phyloP scores from a whole-genome alignment of 2,797 vertebrate species.

The Tokudaia muenninki region DNA sequence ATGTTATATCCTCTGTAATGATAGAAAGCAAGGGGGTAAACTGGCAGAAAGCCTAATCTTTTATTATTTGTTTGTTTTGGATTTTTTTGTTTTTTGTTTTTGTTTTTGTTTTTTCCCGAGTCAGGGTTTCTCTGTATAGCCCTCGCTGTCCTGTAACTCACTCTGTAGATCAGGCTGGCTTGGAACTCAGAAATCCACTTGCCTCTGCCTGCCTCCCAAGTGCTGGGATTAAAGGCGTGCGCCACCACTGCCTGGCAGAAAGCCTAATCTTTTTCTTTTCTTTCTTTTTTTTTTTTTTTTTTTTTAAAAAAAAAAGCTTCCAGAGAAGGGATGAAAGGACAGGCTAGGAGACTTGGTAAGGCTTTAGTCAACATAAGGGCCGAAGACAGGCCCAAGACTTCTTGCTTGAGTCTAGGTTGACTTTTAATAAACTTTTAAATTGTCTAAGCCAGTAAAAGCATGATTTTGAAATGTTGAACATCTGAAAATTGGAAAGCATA shows the following conservation, averaged over 20 bases:
- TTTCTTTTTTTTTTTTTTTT: too few relatives aligned
- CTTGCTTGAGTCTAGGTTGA: not conserved
- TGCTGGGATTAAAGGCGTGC: too few relatives aligned
- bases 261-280: not conserved
- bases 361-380: not conserved
- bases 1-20: not conserved
- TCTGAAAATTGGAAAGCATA: not conserved
- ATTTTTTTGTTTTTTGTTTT: too few relatives aligned
- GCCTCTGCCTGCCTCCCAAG: too few relatives aligned
- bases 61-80: too few relatives aligned
- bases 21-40: not conserved
- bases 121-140: too few relatives aligned
- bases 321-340: not conserved
- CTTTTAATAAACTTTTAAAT: not conserved
- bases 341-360: not conserved
- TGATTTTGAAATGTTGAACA: not conserved
- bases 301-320: not conserved
- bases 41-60: not conserved
- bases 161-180: too few relatives aligned
- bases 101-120: too few relatives aligned
- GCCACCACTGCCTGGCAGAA: too few relatives aligned
- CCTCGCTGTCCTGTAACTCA: too few relatives aligned
- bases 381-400: not conserved
- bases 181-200: too few relatives aligned
- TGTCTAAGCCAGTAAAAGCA: not conserved